These are phyloP conservation scores for Aspidiotus destructor DNA, from an alignment of 2,888 invertebrate species.

Conservation along the genomic window DNA sequence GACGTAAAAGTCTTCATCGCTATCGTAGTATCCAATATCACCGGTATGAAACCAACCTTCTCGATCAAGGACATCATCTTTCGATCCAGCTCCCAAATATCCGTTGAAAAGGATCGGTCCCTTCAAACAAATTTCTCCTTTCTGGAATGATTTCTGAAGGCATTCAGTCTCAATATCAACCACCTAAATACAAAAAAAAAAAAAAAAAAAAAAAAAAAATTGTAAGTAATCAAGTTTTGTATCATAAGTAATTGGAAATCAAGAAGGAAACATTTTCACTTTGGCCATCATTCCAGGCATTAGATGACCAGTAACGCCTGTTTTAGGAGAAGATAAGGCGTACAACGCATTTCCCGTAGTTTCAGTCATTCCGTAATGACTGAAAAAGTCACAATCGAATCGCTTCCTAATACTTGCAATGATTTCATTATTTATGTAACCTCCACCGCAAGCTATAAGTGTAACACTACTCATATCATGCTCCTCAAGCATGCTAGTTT, in stretches of 20 bases:
- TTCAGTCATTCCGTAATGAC: constrained; percentile 37
- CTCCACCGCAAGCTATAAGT: constrained; percentile 44
- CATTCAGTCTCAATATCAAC: constrained; percentile 43
- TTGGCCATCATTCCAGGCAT: constrained; percentile 36
- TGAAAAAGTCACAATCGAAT: constrained; percentile 26
- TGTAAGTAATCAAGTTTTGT: too few relatives aligned
- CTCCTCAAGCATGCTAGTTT: constrained; percentile 44
- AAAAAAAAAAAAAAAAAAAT: too few relatives aligned
- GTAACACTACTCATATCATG: constrained; percentile 44
- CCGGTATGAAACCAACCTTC: constrained; percentile 72
- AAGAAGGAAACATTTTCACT: constrained; percentile 27
- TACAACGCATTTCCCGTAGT: constrained; percentile 17
- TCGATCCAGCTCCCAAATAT: constrained; percentile 59
- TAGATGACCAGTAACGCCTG: constrained; percentile 37
- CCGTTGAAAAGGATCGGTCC: constrained; percentile 75
- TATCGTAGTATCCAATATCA: constrained; percentile 72
- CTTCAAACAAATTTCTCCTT: constrained; percentile 76
- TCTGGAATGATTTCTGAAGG: constrained; percentile 52
- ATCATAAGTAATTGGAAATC: background rate
- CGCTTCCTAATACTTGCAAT: constrained; percentile 25
- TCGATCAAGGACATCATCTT: constrained; percentile 56
- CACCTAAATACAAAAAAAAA: constrained; percentile 33
- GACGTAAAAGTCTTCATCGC: constrained; percentile 66
- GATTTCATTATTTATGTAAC: constrained; percentile 41
- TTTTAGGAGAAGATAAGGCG: constrained; percentile 13